Base-by-base conservation (phyloP, 2,113 vertebrate species). In the Hiodon alosoides region DNA sequence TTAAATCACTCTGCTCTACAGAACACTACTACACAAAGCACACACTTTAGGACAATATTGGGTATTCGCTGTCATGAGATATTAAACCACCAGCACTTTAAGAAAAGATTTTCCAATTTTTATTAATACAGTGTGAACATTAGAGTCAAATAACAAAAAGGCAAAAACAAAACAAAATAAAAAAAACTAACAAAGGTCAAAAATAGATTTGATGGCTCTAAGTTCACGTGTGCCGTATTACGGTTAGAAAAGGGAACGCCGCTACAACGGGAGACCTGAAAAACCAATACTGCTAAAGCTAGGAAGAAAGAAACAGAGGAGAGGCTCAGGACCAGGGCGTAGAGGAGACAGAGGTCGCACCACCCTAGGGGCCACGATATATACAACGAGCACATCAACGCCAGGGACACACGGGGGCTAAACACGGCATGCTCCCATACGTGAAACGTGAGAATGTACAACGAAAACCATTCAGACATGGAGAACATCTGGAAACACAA, bases 131-230 rank as follows among this genome's bases (percentile, higher is more conserved):
- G 67, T n/a, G 7, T 52, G 50, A 52, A n/a, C 57, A 6, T 67
- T 54, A 75, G 73, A 57, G 47, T 75, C 9, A 3, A 48, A 54
- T 17, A 54, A 75, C 73, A 71, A n/a, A 57, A 75, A 75, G 50
- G 64, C 11, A 67, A 17, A 9, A 67, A 66, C 52, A 53, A 50
- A 50, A 71, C 31, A 31, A 31, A 31, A 66, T 4, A 46, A 46
- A 11, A 47, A 66, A 66, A 8, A 17, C 10, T 60, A 60, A 60
- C 11, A 60, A 52, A 54, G 46, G 58, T 72, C 13, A 73, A 66
- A 4, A 73, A 17, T 53, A 73, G 13, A 59, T 57, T 48, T 31
- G 31, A 31, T 31, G 9, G 3, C 2, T 48, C 62, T 65, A 5
- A 31, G 17, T 31, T 46, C 17, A 66, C 31, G 31, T 47, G 64